Conservation (phyloP, 2,888 invertebrate genomes). For the Aplocera efformata region DNA sequence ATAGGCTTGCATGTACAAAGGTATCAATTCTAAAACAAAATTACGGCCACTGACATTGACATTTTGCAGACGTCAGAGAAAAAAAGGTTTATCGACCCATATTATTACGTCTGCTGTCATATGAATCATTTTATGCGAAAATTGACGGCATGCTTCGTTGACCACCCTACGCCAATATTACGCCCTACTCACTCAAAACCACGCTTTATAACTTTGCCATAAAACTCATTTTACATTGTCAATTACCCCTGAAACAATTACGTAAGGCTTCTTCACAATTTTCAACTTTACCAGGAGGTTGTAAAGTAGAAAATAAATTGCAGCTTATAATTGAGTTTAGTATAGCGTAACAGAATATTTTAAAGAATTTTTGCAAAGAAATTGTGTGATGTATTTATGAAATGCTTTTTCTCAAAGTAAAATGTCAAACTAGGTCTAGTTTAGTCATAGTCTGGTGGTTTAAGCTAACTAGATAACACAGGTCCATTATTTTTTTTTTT, state of each 20-base stretch:
- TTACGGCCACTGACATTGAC: conserved; percentile 11
- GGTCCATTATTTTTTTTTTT: no score
- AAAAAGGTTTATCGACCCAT: conserved; percentile 40
- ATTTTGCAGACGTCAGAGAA: conserved; percentile 5
- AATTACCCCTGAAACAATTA: conserved; percentile 17
- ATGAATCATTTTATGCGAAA: conserved; percentile 52
- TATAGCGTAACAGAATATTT: conserved; percentile 38
- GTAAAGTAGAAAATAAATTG: conserved; percentile 23
- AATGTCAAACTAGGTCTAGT: conserved; percentile 9
- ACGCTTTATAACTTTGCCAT: conserved; percentile 11
- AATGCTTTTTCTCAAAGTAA: conserved; percentile 16
- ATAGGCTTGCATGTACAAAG: no score
- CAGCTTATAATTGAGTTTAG: conserved; percentile 19
- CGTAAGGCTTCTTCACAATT: conserved; percentile 6
- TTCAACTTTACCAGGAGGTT: not conserved
- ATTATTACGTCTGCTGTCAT: conserved; percentile 45
- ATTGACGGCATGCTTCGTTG: conserved; percentile 52
- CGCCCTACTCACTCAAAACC: conserved; percentile 14
- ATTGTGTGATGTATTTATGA: conserved; percentile 30
- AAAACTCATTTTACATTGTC: conserved; percentile 14
- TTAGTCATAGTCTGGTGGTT: no score
- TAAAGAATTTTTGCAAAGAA: conserved; percentile 48
- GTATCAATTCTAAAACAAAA: not conserved
- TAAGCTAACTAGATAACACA: no score
- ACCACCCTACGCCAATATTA: conserved; percentile 50